Base-by-base conservation (phyloP, 2,797 vertebrate species). In the Moxostoma hubbsi region DNA sequence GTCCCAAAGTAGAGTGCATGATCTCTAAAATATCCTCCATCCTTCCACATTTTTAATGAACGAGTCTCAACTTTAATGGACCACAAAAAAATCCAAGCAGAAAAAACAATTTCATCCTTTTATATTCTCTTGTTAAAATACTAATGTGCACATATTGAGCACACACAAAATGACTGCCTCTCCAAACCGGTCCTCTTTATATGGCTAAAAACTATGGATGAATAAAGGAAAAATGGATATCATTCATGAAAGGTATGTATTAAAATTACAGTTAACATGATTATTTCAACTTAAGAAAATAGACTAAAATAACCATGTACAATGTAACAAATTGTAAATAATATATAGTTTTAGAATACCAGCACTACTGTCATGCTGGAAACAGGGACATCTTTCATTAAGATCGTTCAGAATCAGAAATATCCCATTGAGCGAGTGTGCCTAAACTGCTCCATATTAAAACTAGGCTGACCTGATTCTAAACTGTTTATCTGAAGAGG, bases 191-290 rank as follows among this genome's bases (percentile, higher is more conserved):
- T 51, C 9, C 12, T 72, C 45, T 5, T 77, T 43, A 4, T 24
- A 70, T 24, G 54, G 49, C 36, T 78, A 63, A 79, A 79, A 79
- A 79, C 58, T 15, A 36, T 13, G 6, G 16, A 47, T 15, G 5
- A 8, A 59, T 16, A 9, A 16, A 45, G 5, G 36, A 43, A 36
- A 63, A 70, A 11, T 11, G 36, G 55, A 3, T 62, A 45, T 13
- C 62, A 51, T 58, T 72, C 24, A 72, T 49, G 45, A n/a, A 54
- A 62, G 43, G 16, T 12, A 6, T 49, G 61, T 11, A 24, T 79
- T 65, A 64, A 79, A 79, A 79, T n/a, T 36, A 45, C 4, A 63
- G 36, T 45, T 12, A 45, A n/a, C 36, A 78, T 78, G 47, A 61
- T 59, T 62, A 50, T 50, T 64, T 24, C 16, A 65, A 65, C 59